phyloP scores from a whole-genome alignment of 2,113 vertebrate species.

The Gopherus flavomarginatus region DNA sequence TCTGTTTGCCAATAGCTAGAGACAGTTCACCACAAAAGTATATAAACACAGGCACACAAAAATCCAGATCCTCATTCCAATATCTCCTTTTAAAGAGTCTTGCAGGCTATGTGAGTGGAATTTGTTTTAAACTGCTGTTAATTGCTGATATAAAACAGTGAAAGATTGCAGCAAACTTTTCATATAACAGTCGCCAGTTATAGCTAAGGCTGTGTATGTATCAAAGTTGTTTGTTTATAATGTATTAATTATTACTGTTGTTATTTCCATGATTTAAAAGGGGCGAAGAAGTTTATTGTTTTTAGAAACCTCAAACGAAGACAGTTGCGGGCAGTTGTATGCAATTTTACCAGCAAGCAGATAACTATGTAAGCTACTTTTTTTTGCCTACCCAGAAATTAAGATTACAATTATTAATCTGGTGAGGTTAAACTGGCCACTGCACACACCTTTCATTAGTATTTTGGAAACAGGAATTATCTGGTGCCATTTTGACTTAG shows the following conservation, averaged over 20 bases:
- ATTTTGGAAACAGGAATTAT: not conserved
- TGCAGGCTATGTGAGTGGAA: not conserved
- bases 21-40: conserved; percentile 56
- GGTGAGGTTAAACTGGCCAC: not conserved
- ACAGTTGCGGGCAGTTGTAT: not conserved
- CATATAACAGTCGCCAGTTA: not conserved
- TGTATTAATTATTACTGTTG: not conserved
- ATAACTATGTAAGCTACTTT: not conserved
- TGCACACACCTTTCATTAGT: not conserved
- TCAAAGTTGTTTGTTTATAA: not conserved
- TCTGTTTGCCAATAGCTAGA: conserved; percentile 62
- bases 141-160: not conserved
- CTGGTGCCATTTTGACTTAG: not conserved
- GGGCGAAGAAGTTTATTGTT: conserved; percentile 3
- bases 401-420: not conserved
- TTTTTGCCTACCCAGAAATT: not conserved
- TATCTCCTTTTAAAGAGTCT: conserved; percentile 5
- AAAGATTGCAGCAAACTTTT: not conserved
- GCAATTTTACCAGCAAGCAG: not conserved
- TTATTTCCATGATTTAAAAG: not conserved
- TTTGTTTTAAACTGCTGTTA: not conserved
- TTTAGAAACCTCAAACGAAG: not conserved
- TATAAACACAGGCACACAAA: conserved; percentile 47
- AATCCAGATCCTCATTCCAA: conserved; percentile 26
- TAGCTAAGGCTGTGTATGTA: not conserved